These are phyloP conservation scores for Passer domesticus DNA, from an alignment of 2,113 vertebrate species.

Conservation along the genomic window DNA sequence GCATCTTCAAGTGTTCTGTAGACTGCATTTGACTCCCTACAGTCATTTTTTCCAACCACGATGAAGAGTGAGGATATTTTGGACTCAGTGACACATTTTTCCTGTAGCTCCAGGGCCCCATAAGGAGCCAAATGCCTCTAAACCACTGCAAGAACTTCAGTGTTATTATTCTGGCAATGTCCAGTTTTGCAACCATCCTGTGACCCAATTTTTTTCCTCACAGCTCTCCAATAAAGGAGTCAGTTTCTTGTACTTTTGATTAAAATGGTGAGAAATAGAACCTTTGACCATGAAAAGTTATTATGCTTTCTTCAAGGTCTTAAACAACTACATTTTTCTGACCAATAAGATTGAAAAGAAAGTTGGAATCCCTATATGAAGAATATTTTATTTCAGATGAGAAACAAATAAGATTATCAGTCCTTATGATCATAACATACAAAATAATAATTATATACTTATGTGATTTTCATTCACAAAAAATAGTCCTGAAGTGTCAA, in stretches of 20 bases:
- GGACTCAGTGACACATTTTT: neutral
- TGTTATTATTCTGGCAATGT: neutral
- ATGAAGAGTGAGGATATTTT: constrained; percentile 16
- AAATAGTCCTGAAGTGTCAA: neutral
- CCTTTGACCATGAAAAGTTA: neutral
- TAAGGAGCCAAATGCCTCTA: neutral
- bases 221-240: neutral
- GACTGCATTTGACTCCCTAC: neutral
- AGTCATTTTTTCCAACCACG: neutral
- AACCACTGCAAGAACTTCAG: neutral
- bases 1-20: neutral
- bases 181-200: neutral
- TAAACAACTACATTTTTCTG: neutral
- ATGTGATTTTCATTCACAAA: neutral
- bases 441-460: neutral
- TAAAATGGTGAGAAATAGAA: neutral
- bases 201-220: neutral
- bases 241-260: neutral
- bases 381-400: neutral
- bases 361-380: neutral
- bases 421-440: neutral
- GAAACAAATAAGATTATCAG: neutral
- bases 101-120: neutral
- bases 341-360: neutral
- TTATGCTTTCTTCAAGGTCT: neutral